These are phyloP conservation scores for Dasyprocta punctata DNA, from an alignment of 2,113 vertebrate species.

Conservation along the genomic window DNA sequence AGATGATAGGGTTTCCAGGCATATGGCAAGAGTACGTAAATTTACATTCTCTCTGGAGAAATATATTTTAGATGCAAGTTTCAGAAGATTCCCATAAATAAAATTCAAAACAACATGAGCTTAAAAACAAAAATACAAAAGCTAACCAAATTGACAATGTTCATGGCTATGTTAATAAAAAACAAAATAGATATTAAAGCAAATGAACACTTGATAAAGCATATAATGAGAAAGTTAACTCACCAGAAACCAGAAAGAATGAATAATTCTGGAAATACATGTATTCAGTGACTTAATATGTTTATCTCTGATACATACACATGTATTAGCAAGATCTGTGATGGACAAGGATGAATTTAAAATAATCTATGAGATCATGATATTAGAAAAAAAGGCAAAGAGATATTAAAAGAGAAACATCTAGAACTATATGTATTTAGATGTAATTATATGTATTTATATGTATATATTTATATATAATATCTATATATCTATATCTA, in stretches of 20 bases:
- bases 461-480: neutral
- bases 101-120: conserved; percentile 47
- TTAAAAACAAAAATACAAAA: conserved; percentile 46
- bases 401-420: neutral
- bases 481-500: conserved; percentile 20
- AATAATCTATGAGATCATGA: neutral
- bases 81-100: conserved; percentile 29
- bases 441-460: neutral
- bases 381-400: neutral
- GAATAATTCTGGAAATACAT: neutral
- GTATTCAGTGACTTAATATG: neutral
- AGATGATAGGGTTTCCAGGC: conserved; percentile 52
- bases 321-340: neutral
- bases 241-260: neutral
- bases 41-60: conserved; percentile 27
- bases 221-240: neutral
- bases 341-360: neutral
- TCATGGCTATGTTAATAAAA: neutral
- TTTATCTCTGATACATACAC: neutral
- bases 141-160: neutral
- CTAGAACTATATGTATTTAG: neutral
- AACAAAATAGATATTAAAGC: neutral
- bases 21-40: neutral
- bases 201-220: conserved; percentile 14
- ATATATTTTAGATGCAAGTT: conserved; percentile 44